Evolutionary conservation across 2,113 vertebrate genomes (phyloP), one percentile per base, ranked within the genome.

Genomic region (Uria lomvia): DNA sequence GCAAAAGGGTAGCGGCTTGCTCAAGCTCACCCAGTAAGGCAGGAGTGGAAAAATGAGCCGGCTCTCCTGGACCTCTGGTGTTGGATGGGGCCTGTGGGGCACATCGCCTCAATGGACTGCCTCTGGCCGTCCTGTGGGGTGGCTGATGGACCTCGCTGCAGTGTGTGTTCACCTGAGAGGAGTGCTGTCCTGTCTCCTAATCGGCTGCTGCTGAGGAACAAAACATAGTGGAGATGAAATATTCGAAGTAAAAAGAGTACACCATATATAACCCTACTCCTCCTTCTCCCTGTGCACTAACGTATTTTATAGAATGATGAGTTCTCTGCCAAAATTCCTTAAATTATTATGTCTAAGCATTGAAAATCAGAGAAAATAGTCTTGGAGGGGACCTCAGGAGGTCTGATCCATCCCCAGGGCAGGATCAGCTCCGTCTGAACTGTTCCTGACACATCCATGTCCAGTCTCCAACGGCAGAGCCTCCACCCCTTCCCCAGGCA

Each of bases 291-390:
- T 43, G 6, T 47, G 89, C 83, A 5, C 63, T 23, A 29, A 42
- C 12, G 4, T 23, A 19, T 71, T 93, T n/a, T 56, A 38, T n/a
- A 50, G 8, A 62, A 6, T 1, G 14, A 42, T 23, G 77, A 85
- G 20, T 29, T 67, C 49, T 81, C 38, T 75, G 95, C 90, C 91
- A 95, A 95, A 88, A 96, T 94, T 74, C 86, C 83, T 96, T 68
- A 19, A 8, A 53, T 86, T 88, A n/a, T 76, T 86, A 32, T 80
- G 86, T 62, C 76, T 73, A 32, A 73, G 38, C 23, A 58, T 45
- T 60, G 36, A 29, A 87, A 76, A 76, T 52, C 38, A 1, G 14
- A 36, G n/a, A 50, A 67, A 85, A 49, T 8, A 85, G 53, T 34
- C 49, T 76, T 45, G 62, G 81, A 88, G 62, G 27, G 20, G 52